A percentile compares a stretch with the other conserved stretches of the same genome.
Conservation (phyloP, 2,888 invertebrate species). For the Latrodectus hesperus region DNA sequence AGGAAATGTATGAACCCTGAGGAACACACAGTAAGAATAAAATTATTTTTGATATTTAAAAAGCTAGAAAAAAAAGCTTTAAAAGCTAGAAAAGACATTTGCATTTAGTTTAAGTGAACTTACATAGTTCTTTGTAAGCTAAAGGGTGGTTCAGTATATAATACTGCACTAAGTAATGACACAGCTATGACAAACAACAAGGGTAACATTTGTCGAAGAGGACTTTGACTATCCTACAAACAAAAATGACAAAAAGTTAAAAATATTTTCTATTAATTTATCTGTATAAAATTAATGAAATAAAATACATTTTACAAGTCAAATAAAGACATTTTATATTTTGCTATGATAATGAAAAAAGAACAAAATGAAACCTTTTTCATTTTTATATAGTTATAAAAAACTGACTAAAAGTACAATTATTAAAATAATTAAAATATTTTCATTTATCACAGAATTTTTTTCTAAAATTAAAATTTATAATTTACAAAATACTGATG, state of each 20-base stretch:
- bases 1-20: no score
- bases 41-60: background rate
- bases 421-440: no score
- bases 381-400: background rate
- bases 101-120: conserved; percentile 73
- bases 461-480: no score
- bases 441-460: no score
- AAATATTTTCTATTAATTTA: background rate
- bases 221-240: conserved; percentile 71
- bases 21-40: background rate
- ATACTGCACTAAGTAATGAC: conserved; percentile 95
- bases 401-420: no score
- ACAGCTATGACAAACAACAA: conserved; percentile 92
- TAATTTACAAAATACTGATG: no score
- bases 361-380: no score
- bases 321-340: no score
- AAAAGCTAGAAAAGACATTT: conserved; percentile 18
- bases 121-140: conserved; percentile 86
- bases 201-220: conserved; percentile 92
- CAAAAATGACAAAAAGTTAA: conserved; percentile 1
- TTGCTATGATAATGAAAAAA: no score
- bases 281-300: background rate
- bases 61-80: conserved; percentile 24
- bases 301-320: background rate
- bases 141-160: conserved; percentile 96